phyloP scores from a whole-genome alignment of 2,888 invertebrate species.

The Scaptomyza caliginosa region DNA sequence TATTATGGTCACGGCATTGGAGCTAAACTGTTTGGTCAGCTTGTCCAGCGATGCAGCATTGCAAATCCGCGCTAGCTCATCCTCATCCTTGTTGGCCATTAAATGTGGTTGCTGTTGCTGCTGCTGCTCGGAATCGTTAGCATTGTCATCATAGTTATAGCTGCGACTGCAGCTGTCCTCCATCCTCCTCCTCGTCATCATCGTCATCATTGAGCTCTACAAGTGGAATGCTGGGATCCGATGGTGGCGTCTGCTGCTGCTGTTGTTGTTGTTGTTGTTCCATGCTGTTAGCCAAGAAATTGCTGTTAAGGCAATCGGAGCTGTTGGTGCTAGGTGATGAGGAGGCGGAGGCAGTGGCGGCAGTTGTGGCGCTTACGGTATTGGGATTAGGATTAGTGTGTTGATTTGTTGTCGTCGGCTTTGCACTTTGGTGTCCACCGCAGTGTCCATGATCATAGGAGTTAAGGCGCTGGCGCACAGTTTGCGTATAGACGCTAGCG shows the following conservation, averaged over 20 bases:
- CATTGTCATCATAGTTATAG: slow-evolving; percentile 3
- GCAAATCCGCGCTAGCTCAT: slow-evolving; percentile 38
- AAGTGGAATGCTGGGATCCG: slow-evolving; percentile 56
- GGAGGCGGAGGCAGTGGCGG: neutral
- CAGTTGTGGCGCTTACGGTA: neutral
- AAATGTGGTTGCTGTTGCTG: slow-evolving; percentile 1
- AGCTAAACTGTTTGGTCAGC: slow-evolving; percentile 80
- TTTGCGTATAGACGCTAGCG: slow-evolving; percentile 91
- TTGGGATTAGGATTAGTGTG: slow-evolving; percentile 2
- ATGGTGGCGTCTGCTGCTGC: neutral
- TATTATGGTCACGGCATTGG: slow-evolving; percentile 83
- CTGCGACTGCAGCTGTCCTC: neutral
- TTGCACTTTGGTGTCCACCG: slow-evolving; percentile 61
- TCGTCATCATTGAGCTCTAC: slow-evolving; percentile 78
- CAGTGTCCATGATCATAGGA: slow-evolving; percentile 88
- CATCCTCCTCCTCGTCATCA: slow-evolving; percentile 60
- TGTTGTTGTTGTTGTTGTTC: slow-evolving; percentile 11
- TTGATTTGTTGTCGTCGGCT: slow-evolving; percentile 2
- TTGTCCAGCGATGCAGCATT: slow-evolving; percentile 81
- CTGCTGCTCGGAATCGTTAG: slow-evolving; percentile 41
- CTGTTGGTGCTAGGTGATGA: neutral
- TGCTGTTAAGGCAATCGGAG: slow-evolving; percentile 30
- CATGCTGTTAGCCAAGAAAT: slow-evolving; percentile 14
- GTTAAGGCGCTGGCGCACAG: slow-evolving; percentile 90
- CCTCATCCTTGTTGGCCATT: too few relatives aligned